A percentile compares a stretch with the other conserved stretches of the same genome.
phyloP scores from a whole-genome alignment of 2,113 vertebrate species.

The Catagonus wagneri region DNA sequence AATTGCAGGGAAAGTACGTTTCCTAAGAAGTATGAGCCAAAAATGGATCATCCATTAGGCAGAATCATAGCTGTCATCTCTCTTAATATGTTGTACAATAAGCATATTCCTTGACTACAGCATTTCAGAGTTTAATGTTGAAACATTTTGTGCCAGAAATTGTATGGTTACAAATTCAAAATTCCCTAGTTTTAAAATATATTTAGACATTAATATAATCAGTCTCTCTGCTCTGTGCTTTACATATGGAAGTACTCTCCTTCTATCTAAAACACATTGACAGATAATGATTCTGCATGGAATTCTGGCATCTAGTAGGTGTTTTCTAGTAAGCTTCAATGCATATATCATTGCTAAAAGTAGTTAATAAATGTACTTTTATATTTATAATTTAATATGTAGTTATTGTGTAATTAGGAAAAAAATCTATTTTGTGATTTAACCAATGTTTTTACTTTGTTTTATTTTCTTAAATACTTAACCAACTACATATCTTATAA shows the following conservation, averaged over 20 bases:
- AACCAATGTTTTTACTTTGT: not conserved
- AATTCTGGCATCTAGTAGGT: not conserved
- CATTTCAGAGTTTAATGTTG: not conserved
- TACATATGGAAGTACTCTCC: not conserved
- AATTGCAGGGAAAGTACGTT: not conserved
- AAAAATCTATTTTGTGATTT: not conserved
- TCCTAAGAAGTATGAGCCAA: not conserved
- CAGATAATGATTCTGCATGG: not conserved
- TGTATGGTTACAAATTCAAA: not conserved
- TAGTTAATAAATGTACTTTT: not conserved
- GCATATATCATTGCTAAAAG: not conserved
- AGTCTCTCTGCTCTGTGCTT: not conserved
- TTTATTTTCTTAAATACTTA: not conserved
- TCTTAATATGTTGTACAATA: not conserved
- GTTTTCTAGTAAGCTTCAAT: not conserved
- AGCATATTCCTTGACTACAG: not conserved
- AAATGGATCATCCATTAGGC: not conserved
- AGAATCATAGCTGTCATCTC: not conserved
- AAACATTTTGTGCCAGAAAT: conserved; percentile 17
- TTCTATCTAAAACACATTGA: not conserved
- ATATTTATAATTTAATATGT: not conserved
- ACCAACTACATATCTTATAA: not conserved
- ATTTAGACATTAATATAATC: not conserved
- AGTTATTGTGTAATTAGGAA: not conserved
- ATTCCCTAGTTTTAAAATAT: not conserved